phyloP scores from a whole-genome alignment of 53 echinoderm and acorn worm species.

The Pentamera pediparva region DNA sequence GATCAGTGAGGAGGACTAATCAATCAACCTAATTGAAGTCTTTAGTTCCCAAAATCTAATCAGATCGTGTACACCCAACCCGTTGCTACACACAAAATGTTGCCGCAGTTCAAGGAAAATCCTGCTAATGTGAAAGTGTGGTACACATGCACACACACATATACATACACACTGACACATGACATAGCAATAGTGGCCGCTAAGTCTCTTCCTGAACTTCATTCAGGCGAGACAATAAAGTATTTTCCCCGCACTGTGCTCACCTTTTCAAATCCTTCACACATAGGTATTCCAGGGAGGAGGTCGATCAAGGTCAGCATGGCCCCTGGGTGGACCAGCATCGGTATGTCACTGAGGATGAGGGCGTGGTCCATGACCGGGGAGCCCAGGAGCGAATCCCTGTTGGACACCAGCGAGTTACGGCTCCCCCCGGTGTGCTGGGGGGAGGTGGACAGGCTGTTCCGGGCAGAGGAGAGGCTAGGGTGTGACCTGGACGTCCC shows the following conservation, averaged over 20 bases:
- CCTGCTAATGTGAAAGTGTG: too few relatives aligned
- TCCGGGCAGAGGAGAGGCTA: conserved; percentile 60
- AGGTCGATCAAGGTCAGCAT: conserved; percentile 79
- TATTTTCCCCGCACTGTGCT: background rate
- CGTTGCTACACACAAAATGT: too few relatives aligned
- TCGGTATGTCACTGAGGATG: conserved; percentile 48
- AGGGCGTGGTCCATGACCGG: conserved; percentile 24
- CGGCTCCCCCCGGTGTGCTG: background rate
- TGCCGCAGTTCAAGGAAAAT: too few relatives aligned
- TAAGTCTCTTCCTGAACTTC: background rate
- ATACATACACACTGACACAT: background rate
- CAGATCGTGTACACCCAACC: too few relatives aligned
- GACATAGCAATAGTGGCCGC: background rate
- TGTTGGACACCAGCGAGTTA: background rate
- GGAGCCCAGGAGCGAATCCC: conserved; percentile 8
- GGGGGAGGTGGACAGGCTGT: conserved; percentile 39
- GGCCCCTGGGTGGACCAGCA: conserved; percentile 92
- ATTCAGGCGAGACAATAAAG: background rate
- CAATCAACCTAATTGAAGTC: too few relatives aligned
- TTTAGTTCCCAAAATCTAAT: too few relatives aligned
- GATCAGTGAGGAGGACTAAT: conserved; percentile 36
- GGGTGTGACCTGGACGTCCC: conserved; percentile 47
- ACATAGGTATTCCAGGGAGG: conserved; percentile 53
- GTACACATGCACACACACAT: too few relatives aligned
- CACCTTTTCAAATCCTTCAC: conserved; percentile 37